Percentiles rank a stretch among this genome's conserved stretches.
These are phyloP conservation scores for Spodoptera litura DNA, from an alignment of 1,140 invertebrate species.

Conservation along the genomic window DNA sequence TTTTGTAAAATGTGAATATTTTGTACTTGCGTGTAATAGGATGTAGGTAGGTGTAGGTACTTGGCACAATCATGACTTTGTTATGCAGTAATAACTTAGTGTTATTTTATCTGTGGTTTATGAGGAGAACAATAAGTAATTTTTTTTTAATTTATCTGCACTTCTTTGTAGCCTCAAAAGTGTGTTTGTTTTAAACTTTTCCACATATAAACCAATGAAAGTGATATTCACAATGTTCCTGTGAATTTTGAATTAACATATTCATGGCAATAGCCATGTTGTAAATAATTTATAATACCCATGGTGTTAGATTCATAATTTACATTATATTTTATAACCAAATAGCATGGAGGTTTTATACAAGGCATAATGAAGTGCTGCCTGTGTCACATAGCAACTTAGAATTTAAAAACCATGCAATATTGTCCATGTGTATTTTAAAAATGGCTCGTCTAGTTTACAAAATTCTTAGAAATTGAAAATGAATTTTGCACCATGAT, in stretches of 20 bases:
- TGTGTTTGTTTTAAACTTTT: constrained; percentile 4
- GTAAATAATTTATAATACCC: constrained; percentile 32
- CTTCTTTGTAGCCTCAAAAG: too few relatives aligned
- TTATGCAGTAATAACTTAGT: background rate
- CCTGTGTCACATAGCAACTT: background rate
- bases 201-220: constrained; percentile 18
- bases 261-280: background rate
- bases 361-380: constrained; percentile 16
- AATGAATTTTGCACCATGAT: too few relatives aligned
- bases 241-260: constrained; percentile 14
- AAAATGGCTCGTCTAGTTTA: too few relatives aligned
- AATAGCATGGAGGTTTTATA: background rate
- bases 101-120: constrained; percentile 18
- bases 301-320: constrained; percentile 13
- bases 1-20: too few relatives aligned
- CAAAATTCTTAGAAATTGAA: too few relatives aligned
- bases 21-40: background rate
- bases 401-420: background rate
- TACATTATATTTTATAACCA: constrained; percentile 2
- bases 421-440: background rate
- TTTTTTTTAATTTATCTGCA: background rate
- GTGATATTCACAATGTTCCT: constrained; percentile 7
- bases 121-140: background rate
- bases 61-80: background rate
- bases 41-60: constrained; percentile 8